Percentiles rank a stretch among this genome's conserved stretches.
Evolutionary conservation across 2,888 invertebrate genomes (phyloP).

Genomic region (Aphidoletes aphidimyza): DNA sequence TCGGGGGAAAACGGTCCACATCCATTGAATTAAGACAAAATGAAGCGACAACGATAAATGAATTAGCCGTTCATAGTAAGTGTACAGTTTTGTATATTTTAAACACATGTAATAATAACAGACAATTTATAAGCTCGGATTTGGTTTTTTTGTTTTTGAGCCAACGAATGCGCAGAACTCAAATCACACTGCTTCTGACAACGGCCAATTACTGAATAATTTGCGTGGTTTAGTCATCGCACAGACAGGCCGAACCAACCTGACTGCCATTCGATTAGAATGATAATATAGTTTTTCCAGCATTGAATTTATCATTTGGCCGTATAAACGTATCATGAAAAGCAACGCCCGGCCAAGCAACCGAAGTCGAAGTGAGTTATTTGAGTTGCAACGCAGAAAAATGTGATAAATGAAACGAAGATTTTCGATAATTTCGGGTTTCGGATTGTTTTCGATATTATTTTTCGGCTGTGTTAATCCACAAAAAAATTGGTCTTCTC

Average conservation of each 20-base stretch:
- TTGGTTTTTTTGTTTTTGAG: too few species aligned
- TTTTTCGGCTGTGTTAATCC: not conserved
- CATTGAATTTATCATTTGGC: not conserved
- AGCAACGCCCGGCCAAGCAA: not conserved
- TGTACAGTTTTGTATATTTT: too few species aligned
- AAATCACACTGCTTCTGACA: not conserved
- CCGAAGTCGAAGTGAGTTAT: not conserved
- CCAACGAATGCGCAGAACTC: not conserved
- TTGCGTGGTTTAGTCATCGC: not conserved
- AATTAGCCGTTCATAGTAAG: too few species aligned
- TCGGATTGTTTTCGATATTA: not conserved
- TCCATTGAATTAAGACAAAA: too few species aligned
- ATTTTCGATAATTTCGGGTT: not conserved
- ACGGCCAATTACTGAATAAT: conserved; percentile 18
- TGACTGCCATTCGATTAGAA: not conserved
- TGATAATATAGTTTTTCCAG: not conserved
- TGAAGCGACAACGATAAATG: too few species aligned
- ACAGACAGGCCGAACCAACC: not conserved
- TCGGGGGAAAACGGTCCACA: not conserved
- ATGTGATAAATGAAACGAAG: not conserved
- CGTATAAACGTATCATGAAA: too few species aligned
- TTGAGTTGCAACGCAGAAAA: not conserved
- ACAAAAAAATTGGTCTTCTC: not conserved
- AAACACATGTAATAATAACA: too few species aligned
- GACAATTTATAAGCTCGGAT: too few species aligned